Conservation (phyloP, 2,888 invertebrate species). For the Platypus cylindrus region DNA sequence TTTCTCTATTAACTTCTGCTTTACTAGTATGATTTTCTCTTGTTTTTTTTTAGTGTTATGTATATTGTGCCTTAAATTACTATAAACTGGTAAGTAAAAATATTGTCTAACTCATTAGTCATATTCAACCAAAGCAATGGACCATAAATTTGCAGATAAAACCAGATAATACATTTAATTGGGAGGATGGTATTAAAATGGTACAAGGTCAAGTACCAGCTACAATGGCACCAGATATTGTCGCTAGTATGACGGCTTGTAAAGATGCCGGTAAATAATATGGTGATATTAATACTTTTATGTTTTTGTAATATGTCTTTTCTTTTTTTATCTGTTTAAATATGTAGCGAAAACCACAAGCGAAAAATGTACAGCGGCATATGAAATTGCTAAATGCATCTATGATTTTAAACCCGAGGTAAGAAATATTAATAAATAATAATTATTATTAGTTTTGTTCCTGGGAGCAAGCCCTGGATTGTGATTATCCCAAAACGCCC, state of each 20-base stretch:
- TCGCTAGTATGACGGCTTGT: constrained; percentile 36
- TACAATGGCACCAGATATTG: constrained; percentile 25
- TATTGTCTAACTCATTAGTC: too few species aligned
- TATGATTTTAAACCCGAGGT: constrained; percentile 37
- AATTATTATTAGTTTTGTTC: too few species aligned
- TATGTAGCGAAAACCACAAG: constrained; percentile 23
- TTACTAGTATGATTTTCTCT: too few species aligned
- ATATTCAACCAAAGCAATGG: background rate
- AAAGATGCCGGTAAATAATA: constrained; percentile 31
- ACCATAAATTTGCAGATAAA: constrained; percentile 10
- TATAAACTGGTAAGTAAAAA: constrained; percentile 37
- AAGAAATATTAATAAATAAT: constrained; percentile 8
- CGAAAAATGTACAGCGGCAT: constrained; percentile 41
- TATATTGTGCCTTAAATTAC: constrained; percentile 39
- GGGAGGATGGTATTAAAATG: constrained; percentile 34
- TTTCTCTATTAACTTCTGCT: background rate
- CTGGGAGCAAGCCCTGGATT: too few species aligned
- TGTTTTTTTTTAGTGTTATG: constrained; percentile 37
- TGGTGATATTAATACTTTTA: background rate
- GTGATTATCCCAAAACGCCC: too few species aligned
- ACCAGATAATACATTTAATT: constrained; percentile 31
- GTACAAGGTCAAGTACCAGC: constrained; percentile 37
- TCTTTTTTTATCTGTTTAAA: background rate
- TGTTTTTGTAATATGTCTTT: background rate
- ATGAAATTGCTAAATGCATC: constrained; percentile 40